These are phyloP conservation scores for Dendrolimus kikuchii DNA, from an alignment of 1,140 invertebrate species.

Conservation along the genomic window DNA sequence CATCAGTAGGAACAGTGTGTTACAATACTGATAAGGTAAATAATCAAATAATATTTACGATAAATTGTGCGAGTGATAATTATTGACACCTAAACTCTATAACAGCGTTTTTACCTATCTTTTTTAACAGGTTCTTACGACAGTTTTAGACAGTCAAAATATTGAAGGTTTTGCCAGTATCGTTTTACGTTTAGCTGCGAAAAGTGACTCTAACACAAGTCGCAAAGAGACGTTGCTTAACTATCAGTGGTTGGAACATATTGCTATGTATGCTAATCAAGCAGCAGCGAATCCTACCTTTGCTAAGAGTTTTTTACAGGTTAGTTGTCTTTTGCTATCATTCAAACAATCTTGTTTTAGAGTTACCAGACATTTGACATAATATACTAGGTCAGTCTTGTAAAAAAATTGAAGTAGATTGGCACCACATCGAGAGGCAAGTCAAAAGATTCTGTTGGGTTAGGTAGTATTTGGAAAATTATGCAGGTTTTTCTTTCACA, in stretches of 20 bases:
- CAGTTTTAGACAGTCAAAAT: slow-evolving; percentile 51
- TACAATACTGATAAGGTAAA: slow-evolving; percentile 58
- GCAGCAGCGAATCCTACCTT: slow-evolving; percentile 40
- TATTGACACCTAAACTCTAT: neutral
- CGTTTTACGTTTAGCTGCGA: slow-evolving; percentile 36
- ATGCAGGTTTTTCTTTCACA: no score
- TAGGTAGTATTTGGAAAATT: no score
- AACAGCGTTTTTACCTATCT: neutral
- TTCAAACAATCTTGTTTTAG: no score
- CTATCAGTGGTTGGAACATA: slow-evolving; percentile 59
- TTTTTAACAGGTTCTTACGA: slow-evolving; percentile 45
- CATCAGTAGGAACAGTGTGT: slow-evolving; percentile 43
- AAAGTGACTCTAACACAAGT: slow-evolving; percentile 31
- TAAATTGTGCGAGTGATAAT: slow-evolving; percentile 2
- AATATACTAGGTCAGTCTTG: no score
- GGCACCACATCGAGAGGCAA: no score
- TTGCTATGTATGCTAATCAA: slow-evolving; percentile 57
- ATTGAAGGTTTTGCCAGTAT: slow-evolving; percentile 60
- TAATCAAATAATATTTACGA: slow-evolving; percentile 1
- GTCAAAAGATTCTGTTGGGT: no score
- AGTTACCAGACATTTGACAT: no score
- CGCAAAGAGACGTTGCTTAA: slow-evolving; percentile 34
- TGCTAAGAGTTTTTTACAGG: slow-evolving; percentile 52
- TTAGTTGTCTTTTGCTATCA: slow-evolving; percentile 12
- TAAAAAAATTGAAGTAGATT: no score